Evolutionary conservation across 1,140 invertebrate genomes (phyloP).

Genomic region (Drosophila repleta): DNA sequence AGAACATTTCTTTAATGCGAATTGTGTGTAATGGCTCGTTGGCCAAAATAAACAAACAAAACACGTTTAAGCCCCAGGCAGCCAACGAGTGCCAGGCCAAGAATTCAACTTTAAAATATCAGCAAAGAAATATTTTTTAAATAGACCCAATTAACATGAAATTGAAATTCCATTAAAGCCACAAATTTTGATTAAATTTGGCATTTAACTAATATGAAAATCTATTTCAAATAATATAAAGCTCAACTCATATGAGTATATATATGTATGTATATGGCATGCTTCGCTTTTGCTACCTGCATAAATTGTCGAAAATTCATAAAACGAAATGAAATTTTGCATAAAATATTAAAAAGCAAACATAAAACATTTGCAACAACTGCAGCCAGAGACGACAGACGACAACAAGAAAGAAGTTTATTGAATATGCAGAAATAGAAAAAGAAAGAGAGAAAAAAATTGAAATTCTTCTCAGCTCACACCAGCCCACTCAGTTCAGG

Average conservation of each 20-base stretch:
- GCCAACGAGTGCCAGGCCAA: too few species aligned
- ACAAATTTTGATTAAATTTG: too few species aligned
- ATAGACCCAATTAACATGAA: too few species aligned
- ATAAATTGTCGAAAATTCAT: slow-evolving; percentile 51
- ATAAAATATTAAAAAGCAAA: slow-evolving; percentile 54
- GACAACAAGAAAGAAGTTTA: slow-evolving; percentile 58
- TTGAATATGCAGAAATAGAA: slow-evolving; percentile 67
- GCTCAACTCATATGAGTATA: too few species aligned
- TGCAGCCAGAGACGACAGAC: slow-evolving; percentile 43
- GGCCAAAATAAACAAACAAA: slow-evolving; percentile 25
- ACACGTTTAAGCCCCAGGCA: background rate
- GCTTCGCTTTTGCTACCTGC: slow-evolving; percentile 1
- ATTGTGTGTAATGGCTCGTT: slow-evolving; percentile 29
- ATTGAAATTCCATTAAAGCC: too few species aligned
- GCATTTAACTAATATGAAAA: too few species aligned
- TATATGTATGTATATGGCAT: too few species aligned
- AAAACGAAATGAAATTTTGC: slow-evolving; percentile 49
- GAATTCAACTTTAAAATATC: too few species aligned
- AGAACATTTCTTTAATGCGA: slow-evolving; percentile 20
- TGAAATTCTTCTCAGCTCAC: background rate
- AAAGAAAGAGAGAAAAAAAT: slow-evolving; percentile 26
- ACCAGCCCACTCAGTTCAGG: background rate
- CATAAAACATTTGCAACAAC: slow-evolving; percentile 43
- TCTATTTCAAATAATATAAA: too few species aligned
- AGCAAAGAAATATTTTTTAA: too few species aligned